Evolutionary conservation across 2,888 invertebrate species (phyloP).

Genomic region (Hirtodrosophila alboralis): DNA sequence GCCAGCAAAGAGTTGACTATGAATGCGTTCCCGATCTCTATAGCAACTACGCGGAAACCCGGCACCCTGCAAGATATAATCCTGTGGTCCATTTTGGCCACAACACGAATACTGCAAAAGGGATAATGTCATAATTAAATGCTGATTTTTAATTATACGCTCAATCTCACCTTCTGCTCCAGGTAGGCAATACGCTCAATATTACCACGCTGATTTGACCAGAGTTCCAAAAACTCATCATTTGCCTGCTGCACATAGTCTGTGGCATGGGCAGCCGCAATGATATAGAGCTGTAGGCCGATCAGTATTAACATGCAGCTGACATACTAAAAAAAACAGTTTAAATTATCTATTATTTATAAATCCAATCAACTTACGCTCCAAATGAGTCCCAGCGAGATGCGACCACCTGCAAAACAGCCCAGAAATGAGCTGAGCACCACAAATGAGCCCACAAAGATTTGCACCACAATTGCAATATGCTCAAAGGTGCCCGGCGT

Average conservation of each 20-base stretch:
- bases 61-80: slow-evolving; percentile 68
- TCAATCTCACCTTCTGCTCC: slow-evolving; percentile 63
- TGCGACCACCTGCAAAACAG: slow-evolving; percentile 94
- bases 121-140: background rate
- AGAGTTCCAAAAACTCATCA: slow-evolving; percentile 65
- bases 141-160: background rate
- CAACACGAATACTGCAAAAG: slow-evolving; percentile 78
- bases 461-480: slow-evolving; percentile 82
- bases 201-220: slow-evolving; percentile 64
- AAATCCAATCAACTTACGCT: slow-evolving; percentile 87
- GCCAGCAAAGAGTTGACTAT: slow-evolving; percentile 53
- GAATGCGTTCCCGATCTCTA: slow-evolving; percentile 41
- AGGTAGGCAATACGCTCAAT: slow-evolving; percentile 58
- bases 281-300: slow-evolving; percentile 87
- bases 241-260: slow-evolving; percentile 74
- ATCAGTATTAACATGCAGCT: slow-evolving; percentile 89
- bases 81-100: slow-evolving; percentile 74
- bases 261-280: slow-evolving; percentile 77
- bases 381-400: slow-evolving; percentile 93
- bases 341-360: background rate
- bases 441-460: slow-evolving; percentile 89
- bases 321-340: slow-evolving; percentile 86
- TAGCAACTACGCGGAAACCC: slow-evolving; percentile 74
- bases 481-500: slow-evolving; percentile 80
- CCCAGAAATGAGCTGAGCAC: slow-evolving; percentile 94